A percentile compares a stretch with the other conserved stretches of the same genome.
Evolutionary conservation across 2,113 vertebrate genomes (phyloP).

Genomic region (Chloropsis cyanopogon): DNA sequence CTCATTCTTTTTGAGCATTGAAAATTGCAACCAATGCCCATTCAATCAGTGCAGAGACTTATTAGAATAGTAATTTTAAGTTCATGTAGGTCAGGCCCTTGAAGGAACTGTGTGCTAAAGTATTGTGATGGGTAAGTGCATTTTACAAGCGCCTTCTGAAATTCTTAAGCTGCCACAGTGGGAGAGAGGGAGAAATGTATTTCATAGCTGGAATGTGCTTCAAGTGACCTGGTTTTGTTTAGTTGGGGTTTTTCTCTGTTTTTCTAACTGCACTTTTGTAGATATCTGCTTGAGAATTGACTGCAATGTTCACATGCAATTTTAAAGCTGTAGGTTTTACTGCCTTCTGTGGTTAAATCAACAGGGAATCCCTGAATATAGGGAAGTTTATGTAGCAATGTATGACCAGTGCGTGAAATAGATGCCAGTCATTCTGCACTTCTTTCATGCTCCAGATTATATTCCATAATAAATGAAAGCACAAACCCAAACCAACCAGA

Average conservation of each 20-base stretch:
- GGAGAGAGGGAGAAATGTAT: neutral
- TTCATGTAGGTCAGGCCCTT: neutral
- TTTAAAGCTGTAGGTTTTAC: neutral
- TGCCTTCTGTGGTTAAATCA: neutral
- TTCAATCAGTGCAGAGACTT: neutral
- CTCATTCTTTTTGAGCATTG: neutral
- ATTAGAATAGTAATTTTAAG: neutral
- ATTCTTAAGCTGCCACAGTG: neutral
- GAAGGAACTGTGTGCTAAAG: neutral
- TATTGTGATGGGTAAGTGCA: neutral
- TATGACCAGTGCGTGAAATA: neutral
- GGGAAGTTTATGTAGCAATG: neutral
- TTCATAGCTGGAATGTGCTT: neutral
- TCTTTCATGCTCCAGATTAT: neutral
- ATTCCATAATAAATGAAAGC: neutral
- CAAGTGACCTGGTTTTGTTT: neutral
- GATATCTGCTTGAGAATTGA: neutral
- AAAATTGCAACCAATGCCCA: neutral
- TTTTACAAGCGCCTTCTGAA: neutral
- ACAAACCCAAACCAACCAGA: neutral
- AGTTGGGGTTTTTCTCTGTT: neutral
- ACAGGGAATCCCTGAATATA: neutral
- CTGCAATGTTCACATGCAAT: neutral
- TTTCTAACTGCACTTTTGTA: neutral
- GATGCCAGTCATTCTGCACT: neutral